These are phyloP conservation scores for Himalopsyche phryganea DNA, from an alignment of 1,140 invertebrate species.

Conservation along the genomic window DNA sequence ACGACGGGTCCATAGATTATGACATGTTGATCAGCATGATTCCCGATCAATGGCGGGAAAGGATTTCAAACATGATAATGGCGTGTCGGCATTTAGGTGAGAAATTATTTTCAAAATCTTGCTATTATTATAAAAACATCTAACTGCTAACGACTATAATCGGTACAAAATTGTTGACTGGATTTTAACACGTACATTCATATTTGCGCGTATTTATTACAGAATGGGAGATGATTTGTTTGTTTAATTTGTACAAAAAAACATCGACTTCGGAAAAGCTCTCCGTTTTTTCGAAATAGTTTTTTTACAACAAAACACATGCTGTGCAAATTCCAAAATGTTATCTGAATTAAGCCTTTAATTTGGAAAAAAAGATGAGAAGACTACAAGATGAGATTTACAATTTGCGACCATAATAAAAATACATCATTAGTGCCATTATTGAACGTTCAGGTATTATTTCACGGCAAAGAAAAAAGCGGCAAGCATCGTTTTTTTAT, in stretches of 20 bases:
- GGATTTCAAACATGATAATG: slow-evolving; percentile 43
- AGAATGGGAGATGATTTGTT: neutral
- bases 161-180: neutral
- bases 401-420: too few species aligned
- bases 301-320: too few species aligned
- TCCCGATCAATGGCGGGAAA: slow-evolving; percentile 45
- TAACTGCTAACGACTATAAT: neutral
- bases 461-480: too few species aligned
- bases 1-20: slow-evolving; percentile 46
- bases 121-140: neutral
- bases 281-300: too few species aligned
- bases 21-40: slow-evolving; percentile 51
- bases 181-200: neutral
- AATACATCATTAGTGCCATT: too few species aligned
- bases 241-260: neutral
- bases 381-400: too few species aligned
- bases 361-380: too few species aligned
- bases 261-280: neutral
- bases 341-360: too few species aligned
- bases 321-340: too few species aligned
- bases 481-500: too few species aligned
- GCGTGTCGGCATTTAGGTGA: slow-evolving; percentile 46
- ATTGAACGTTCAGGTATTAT: too few species aligned
- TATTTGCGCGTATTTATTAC: neutral
- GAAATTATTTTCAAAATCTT: neutral